These are phyloP conservation scores for Prionace glauca DNA, from an alignment of 2,797 vertebrate genomes.

Conservation along the genomic window DNA sequence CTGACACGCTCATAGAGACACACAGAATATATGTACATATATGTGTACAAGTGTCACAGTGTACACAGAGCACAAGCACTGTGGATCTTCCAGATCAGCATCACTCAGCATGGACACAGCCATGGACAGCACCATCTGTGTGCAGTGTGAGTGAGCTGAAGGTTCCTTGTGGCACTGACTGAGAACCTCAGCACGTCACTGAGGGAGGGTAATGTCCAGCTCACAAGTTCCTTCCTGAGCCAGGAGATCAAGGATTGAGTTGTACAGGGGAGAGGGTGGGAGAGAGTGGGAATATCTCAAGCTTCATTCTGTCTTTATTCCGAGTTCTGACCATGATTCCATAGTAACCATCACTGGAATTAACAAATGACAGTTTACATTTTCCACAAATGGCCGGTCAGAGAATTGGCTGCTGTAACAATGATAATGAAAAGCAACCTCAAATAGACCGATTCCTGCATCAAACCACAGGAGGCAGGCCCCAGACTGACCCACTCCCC, in stretches of 20 bases:
- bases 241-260: not conserved
- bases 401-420: no score
- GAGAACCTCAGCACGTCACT: not conserved
- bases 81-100: not conserved
- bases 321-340: not conserved
- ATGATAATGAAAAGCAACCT: no score
- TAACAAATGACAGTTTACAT: no score
- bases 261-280: not conserved
- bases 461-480: not conserved
- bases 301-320: not conserved
- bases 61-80: not conserved
- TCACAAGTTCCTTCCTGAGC: not conserved
- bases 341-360: not conserved
- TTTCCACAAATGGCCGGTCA: no score
- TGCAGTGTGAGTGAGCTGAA: not conserved
- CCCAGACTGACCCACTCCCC: not conserved
- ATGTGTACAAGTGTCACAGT: not conserved
- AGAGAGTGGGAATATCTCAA: not conserved
- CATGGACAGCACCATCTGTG: not conserved
- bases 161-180: not conserved
- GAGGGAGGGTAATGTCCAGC: not conserved
- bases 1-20: no score
- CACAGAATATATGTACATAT: not conserved
- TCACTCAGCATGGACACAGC: not conserved
- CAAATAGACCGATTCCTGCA: no score